Evolutionary conservation across 1,140 invertebrate genomes (phyloP), one percentile per base, ranked within the genome.

Genomic region (Ostrea denselamellosa): DNA sequence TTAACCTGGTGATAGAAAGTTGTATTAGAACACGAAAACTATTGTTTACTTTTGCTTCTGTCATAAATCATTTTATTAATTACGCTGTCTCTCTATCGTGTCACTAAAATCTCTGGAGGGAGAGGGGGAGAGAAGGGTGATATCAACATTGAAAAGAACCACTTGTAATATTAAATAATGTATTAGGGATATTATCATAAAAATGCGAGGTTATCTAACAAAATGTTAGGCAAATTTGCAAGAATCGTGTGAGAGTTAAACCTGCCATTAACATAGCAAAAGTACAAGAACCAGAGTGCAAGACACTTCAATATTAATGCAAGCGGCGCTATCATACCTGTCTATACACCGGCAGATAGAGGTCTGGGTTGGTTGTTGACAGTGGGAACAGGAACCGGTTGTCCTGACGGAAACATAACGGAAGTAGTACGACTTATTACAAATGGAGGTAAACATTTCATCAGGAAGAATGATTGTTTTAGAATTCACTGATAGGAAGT

Each of bases 201-300:
- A 28, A 77, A 77, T 77, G 68, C 28, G 22, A 77, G 68, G 68
- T 17, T 34, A 77, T 77, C 25, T 34, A 10, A 14, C 68, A 77
- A 77, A 77, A 28, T 77, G 9, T 77, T 77, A 77, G 68, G 22
- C 25, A 77, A 77, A 77, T 77, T 77, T 77, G 68, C 68, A 77
- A 77, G 25, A 77, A 77, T 77, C 68, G 68, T 77, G 68, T 77
- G 22, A 10, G 25, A 77, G 28, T 12, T 10, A 77, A 77, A 77
- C 28, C 56, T 28, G 28, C 25, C 9, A 77, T 77, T 17, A 14
- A 34, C 68, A 77, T 77, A 77, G 8, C 9, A 34, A 77, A 77
- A 77, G 68, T 77, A 34, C 68, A 28, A 34, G 22, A 22, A 34
- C 68, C 28, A 12, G 25, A 77, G 68, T 77, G 28, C 68, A 25